Evolutionary conservation across 2,888 invertebrate genomes (phyloP), one percentile per base, ranked within the genome.

Genomic region (Cerastis leucographa): DNA sequence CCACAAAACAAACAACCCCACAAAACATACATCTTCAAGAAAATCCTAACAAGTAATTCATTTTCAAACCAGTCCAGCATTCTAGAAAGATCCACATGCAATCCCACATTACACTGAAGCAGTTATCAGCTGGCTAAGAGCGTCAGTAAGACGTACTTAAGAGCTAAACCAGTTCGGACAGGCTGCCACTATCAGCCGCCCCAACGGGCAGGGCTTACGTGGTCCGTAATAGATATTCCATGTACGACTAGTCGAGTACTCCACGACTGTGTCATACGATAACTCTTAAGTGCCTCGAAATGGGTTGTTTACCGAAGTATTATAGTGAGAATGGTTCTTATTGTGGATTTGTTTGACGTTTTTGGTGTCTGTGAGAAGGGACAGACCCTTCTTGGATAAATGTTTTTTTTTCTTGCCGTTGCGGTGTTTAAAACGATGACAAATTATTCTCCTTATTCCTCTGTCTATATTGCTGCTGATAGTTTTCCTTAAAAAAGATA

Each of bases 81-180:
- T 68, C 77, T 74, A 69, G 75, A 76, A 88, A 76, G 71, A 80
- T 76, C 66, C 80, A 84, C 76, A 80, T 80, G 69, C 65, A 75
- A 76, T 77, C 69, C 70, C 19, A 75, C 70, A 81, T 82, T 78
- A 80, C 77, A 77, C 67, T 84, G 67, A 78, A 70, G 65, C 74
- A 79, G 84, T 81, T 89, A 90, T 89, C 87, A 83, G 64, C 68
- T 49, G 81, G 78, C 87, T 88, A 81, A 88, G 89, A 88, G 89
- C 91, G 87, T 89, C 90, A 90, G 91, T 89, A 89, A 91, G 92
- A 90, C 84, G 91, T 92, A 91, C 92, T 94, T 93, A 87, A 93
- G 89, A 81, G 89, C 89, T 92, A 90, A 93, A 91, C 90, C 90
- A 89, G 85, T 86, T 74, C 90, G 83, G 90, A 87, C 87, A 86